A percentile compares a stretch with the other conserved stretches of the same genome.
Conservation (phyloP, 1,140 invertebrate genomes). For the Gonatopus flavifemur region DNA sequence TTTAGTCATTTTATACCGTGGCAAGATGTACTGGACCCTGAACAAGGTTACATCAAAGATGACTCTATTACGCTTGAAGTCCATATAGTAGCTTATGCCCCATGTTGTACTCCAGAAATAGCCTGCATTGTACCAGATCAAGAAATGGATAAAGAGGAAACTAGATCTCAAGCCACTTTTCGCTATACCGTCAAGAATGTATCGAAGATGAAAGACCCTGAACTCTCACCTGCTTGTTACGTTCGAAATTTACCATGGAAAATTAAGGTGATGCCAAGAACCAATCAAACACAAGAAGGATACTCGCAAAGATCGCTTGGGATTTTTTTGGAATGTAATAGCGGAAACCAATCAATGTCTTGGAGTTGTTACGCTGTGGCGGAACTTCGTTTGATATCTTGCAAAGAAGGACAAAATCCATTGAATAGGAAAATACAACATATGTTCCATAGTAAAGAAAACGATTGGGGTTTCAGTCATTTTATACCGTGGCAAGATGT, state of each 20-base stretch:
- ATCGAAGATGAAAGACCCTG: slow-evolving; percentile 84
- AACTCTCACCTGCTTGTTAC: slow-evolving; percentile 86
- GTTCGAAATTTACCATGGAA: slow-evolving; percentile 96
- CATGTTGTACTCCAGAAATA: too few relatives aligned
- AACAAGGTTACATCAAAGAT: slow-evolving; percentile 94
- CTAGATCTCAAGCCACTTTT: slow-evolving; percentile 90
- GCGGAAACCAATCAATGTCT: slow-evolving; percentile 88
- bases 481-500: background rate
- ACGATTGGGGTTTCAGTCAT: background rate
- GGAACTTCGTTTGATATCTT: slow-evolving; percentile 82
- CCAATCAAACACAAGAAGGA: slow-evolving; percentile 68
- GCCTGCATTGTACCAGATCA: slow-evolving; percentile 58
- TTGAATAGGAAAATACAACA: background rate
- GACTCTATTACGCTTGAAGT: slow-evolving; percentile 95
- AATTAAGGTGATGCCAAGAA: slow-evolving; percentile 97
- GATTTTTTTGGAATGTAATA: slow-evolving; percentile 88
- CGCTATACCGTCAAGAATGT: slow-evolving; percentile 84
- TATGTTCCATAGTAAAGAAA: background rate
- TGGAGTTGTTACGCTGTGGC: slow-evolving; percentile 97
- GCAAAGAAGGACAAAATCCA: slow-evolving; percentile 78
- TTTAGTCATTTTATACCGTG: slow-evolving; percentile 95
- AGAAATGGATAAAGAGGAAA: slow-evolving; percentile 75
- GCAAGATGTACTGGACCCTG: slow-evolving; percentile 92
- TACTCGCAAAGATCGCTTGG: slow-evolving; percentile 76
- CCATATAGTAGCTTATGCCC: slow-evolving; percentile 5